These are phyloP conservation scores for Malacoraja senta DNA, from an alignment of 2,797 vertebrate genomes.

Conservation along the genomic window DNA sequence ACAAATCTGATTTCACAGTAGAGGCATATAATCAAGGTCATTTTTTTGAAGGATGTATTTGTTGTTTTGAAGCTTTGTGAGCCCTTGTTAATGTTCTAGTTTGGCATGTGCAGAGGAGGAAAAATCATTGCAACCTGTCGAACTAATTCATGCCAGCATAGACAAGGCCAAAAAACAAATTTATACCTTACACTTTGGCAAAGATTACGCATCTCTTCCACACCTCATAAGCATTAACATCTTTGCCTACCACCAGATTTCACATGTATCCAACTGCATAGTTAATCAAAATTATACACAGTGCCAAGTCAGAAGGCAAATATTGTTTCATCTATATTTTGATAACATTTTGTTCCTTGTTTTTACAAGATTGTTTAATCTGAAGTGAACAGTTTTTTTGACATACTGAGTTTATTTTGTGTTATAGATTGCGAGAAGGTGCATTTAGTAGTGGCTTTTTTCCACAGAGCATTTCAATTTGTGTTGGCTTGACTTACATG, in stretches of 20 bases:
- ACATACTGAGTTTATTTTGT: neutral
- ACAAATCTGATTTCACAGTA: neutral
- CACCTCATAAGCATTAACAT: neutral
- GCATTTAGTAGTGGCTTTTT: neutral
- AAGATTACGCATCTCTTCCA: neutral
- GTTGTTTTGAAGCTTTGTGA: neutral
- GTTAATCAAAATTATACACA: neutral
- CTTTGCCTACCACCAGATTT: neutral
- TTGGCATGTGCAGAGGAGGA: neutral
- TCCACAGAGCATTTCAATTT: neutral
- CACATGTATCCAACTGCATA: neutral
- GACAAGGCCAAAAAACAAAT: constrained; percentile 13
- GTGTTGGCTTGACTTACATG: neutral
- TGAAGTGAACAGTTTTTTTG: neutral
- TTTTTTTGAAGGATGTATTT: neutral
- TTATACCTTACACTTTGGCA: neutral
- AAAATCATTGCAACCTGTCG: neutral
- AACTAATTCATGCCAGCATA: neutral
- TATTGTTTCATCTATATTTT: neutral
- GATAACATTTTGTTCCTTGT: neutral
- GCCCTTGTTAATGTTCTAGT: neutral
- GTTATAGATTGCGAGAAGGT: too few species aligned
- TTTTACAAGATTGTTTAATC: neutral
- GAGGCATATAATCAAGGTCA: neutral
- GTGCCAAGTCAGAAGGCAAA: neutral